phyloP scores from a whole-genome alignment of 2,797 vertebrate genomes.

The Chaunax sp. region DNA sequence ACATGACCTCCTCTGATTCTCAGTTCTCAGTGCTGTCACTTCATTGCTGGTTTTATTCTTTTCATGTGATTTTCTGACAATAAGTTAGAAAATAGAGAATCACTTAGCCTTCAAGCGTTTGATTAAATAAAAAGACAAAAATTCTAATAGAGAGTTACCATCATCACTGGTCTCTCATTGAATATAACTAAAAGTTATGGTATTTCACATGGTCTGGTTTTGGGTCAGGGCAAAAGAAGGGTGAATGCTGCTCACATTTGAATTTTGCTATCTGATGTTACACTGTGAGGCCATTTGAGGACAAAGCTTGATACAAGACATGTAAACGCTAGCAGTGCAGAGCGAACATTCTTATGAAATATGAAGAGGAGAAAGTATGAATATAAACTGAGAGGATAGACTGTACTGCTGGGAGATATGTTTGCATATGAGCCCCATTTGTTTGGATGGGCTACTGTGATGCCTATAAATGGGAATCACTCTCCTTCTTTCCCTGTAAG shows the following conservation, averaged over 20 bases:
- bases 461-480: constrained; percentile 61
- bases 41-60: neutral
- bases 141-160: no score
- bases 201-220: constrained; percentile 5
- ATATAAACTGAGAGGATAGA: constrained; percentile 4
- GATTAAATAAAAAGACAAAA: neutral
- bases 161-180: neutral
- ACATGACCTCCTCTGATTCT: no score
- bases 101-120: neutral
- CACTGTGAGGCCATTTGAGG: neutral
- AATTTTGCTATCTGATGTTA: constrained; percentile 9
- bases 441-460: constrained; percentile 15
- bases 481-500: neutral
- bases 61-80: neutral
- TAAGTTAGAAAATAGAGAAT: no score
- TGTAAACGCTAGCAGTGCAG: constrained; percentile 43
- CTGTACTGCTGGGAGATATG: constrained; percentile 1
- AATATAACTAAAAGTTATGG: neutral
- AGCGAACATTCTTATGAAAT: constrained; percentile 26
- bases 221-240: neutral
- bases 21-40: no score
- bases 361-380: constrained; percentile 13
- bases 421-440: constrained; percentile 8
- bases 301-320: constrained; percentile 12
- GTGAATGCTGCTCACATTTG: neutral